Evolutionary conservation across 1,140 invertebrate species (phyloP).

Genomic region (Reticulitermes speratus): DNA sequence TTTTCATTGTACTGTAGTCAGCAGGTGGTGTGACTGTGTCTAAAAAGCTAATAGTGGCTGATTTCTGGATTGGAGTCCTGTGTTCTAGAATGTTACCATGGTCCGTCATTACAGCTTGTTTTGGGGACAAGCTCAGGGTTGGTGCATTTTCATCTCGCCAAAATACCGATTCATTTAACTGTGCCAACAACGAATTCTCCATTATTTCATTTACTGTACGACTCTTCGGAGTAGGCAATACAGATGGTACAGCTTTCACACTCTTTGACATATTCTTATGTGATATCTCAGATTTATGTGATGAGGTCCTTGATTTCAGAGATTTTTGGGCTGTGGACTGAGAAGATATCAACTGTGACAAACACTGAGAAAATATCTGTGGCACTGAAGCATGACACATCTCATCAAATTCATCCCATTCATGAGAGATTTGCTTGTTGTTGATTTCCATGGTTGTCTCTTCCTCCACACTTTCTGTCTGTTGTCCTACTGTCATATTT

Average conservation of each 20-base stretch:
- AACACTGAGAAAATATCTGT: background rate
- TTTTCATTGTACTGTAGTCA: slow-evolving; percentile 47
- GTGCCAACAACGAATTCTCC: background rate
- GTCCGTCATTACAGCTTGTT: background rate
- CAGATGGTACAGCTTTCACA: slow-evolving; percentile 37
- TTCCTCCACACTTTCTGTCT: background rate
- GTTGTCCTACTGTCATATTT: background rate
- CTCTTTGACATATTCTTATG: background rate
- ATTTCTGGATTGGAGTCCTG: background rate
- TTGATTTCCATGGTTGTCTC: background rate
- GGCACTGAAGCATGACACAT: background rate
- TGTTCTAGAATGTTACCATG: background rate
- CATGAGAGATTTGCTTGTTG: background rate
- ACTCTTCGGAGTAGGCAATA: background rate
- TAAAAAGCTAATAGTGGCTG: background rate
- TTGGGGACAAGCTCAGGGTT: background rate
- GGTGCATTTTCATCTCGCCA: background rate
- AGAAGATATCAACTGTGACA: background rate
- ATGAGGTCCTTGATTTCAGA: background rate
- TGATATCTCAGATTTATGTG: background rate
- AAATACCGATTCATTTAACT: background rate
- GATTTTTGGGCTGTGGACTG: background rate
- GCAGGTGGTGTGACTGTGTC: slow-evolving; percentile 43
- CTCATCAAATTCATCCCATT: background rate
- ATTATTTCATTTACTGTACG: background rate